These are phyloP conservation scores for Tragulus kanchil DNA, from an alignment of 2,113 vertebrate species.

Conservation along the genomic window DNA sequence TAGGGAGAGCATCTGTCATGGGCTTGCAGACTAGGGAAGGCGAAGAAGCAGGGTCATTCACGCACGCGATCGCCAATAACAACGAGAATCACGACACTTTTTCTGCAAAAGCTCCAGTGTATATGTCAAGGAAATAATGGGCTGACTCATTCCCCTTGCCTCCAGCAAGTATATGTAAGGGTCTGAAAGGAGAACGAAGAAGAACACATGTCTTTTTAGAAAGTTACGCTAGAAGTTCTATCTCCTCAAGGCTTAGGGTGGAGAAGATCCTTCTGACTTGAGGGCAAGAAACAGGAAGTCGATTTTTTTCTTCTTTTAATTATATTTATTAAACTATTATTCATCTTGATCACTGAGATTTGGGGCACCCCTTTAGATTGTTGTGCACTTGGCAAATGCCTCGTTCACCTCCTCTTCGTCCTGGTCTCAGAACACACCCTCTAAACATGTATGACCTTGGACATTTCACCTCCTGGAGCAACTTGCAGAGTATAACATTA, in stretches of 20 bases:
- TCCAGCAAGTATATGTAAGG: rapidly evolving
- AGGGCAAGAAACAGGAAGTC: neutral
- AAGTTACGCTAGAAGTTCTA: neutral
- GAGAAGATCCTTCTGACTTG: neutral
- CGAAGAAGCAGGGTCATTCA: neutral
- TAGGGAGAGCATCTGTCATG: neutral
- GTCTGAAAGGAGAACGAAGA: neutral
- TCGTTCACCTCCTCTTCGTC: too few relatives aligned
- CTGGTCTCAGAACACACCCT: neutral
- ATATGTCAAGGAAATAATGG: neutral
- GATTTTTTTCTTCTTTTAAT: too few relatives aligned
- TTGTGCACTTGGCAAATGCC: too few relatives aligned
- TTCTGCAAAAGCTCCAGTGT: neutral
- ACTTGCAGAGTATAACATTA: neutral
- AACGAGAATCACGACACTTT: neutral
- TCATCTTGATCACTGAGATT: neutral
- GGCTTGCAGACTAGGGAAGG: neutral
- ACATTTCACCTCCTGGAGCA: neutral
- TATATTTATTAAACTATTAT: neutral
- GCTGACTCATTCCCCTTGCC: neutral
- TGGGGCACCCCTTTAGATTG: neutral
- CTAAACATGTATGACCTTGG: neutral
- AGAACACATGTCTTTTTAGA: neutral
- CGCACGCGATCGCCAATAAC: rapidly evolving
- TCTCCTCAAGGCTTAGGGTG: neutral